Base-by-base conservation (phyloP, 2,113 vertebrate genomes). In the Hydropotes inermis region DNA sequence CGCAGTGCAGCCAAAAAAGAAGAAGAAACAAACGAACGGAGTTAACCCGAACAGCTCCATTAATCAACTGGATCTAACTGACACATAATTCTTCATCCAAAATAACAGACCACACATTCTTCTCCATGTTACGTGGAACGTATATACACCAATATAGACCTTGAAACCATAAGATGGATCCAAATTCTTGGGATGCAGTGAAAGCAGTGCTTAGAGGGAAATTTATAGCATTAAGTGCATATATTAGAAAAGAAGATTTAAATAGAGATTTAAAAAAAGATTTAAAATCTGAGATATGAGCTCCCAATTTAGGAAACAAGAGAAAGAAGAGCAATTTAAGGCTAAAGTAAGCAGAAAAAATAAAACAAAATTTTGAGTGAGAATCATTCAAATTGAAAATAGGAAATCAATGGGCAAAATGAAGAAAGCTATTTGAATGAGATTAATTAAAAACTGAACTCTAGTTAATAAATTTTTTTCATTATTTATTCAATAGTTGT, bases 1-100 rank as follows among this genome's bases (percentile, higher is more conserved):
- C 0, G 2, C 1, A 25, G 36, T 13, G 12, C 21, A 74, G 36
- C 11, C 36, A 43, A 25, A 43, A 74, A 6, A 25, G 1, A 13
- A 74, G 67, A 74, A 39, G 36, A 74, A 43, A 27, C 23, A 76
- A 43, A 39, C 13, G 4, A 74, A 14, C 43, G 27, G 25, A 43
- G 70, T 43, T 76, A 14, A 27, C 23, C 70, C 13, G 36, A 74
- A 74, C 21, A 74, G 36, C 36, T 76, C 11, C 70, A 76, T 43
- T 43, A 76, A 43, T 76, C 70, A 43, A 2, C 3, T 27, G 23
- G 36, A 14, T 43, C 25, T 76, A 43, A 76, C 0, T 0, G 70
- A 76, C 36, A 27, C 23, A 76, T 36, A 74, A 27, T 14, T 43
- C 70, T 76, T 43, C 36, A 27, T 76, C 11, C 1, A 27, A 76